Evolutionary conservation across 1,140 invertebrate genomes (phyloP).

Genomic region (Drosophila mojavensis): DNA sequence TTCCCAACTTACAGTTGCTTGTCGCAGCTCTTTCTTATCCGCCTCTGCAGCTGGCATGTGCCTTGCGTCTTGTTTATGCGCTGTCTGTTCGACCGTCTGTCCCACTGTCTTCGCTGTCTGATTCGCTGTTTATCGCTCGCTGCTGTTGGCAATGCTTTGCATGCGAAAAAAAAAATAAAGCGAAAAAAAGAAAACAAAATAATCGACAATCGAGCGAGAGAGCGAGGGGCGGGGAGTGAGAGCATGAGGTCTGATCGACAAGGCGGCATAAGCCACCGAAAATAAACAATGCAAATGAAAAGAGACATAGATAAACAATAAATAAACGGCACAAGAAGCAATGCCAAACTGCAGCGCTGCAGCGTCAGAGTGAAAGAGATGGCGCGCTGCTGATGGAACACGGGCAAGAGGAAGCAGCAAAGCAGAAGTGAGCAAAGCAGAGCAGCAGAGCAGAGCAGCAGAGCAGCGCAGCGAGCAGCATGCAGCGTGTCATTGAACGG

Average conservation of each 20-base stretch:
- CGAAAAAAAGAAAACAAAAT: conserved; percentile 66
- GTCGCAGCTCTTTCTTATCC: conserved; percentile 30
- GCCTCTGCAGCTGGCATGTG: conserved; percentile 25
- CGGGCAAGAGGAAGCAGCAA: neutral
- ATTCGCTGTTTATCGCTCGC: conserved; percentile 61
- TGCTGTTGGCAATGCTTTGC: conserved; percentile 76
- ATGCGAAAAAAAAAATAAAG: conserved; percentile 35
- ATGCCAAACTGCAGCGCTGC: conserved; percentile 67
- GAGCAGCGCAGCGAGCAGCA: too few species aligned
- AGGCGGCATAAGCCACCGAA: conserved; percentile 62
- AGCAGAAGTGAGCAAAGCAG: neutral
- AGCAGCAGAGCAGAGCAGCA: neutral
- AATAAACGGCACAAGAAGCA: conserved; percentile 61
- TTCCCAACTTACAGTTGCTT: neutral
- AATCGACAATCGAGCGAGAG: conserved; percentile 38
- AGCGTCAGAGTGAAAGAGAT: conserved; percentile 51
- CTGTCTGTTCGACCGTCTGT: conserved; percentile 39
- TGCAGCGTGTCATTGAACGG: conserved; percentile 66
- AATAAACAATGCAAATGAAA: conserved; percentile 72
- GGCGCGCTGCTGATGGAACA: neutral
- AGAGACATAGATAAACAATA: conserved; percentile 64
- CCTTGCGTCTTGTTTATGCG: conserved; percentile 40
- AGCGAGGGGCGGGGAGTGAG: conserved; percentile 7
- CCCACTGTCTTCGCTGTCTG: conserved; percentile 35
- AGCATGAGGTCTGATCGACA: conserved; percentile 47